A percentile compares a stretch with the other conserved stretches of the same genome.
These are phyloP conservation scores for Halcyon smyrnensis DNA, from an alignment of 2,797 vertebrate genomes.

Conservation along the genomic window DNA sequence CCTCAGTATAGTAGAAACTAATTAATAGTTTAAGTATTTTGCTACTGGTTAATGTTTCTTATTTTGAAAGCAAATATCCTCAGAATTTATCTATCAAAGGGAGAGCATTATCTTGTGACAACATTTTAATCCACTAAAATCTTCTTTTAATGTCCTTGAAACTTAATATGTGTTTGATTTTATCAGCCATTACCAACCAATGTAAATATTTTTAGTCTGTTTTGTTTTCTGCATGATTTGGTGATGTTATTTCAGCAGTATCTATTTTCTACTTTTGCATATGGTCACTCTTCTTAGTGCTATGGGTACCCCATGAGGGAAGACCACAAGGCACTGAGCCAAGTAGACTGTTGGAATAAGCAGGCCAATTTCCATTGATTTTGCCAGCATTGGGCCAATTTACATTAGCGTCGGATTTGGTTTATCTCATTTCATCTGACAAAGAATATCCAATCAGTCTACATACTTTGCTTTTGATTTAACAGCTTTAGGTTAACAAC, in stretches of 20 bases:
- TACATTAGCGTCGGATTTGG: neutral
- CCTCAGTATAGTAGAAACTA: neutral
- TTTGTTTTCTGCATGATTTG: neutral
- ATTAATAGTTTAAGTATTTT: constrained; percentile 14
- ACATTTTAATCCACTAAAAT: constrained; percentile 24
- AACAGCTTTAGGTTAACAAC: neutral
- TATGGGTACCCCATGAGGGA: neutral
- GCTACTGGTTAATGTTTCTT: neutral
- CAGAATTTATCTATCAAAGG: neutral
- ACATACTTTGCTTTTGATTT: neutral
- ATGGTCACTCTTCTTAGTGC: neutral
- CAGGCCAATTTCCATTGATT: neutral
- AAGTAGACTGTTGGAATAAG: neutral
- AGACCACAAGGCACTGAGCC: neutral
- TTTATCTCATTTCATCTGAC: constrained; percentile 15
- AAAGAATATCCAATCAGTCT: neutral
- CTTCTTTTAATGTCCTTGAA: neutral
- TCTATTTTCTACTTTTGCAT: neutral
- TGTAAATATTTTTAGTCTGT: neutral
- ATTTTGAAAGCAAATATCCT: constrained; percentile 14
- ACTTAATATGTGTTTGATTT: neutral
- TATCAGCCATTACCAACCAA: neutral
- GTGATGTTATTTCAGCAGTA: neutral
- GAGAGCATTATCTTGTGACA: neutral
- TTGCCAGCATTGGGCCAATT: neutral